Conservation (phyloP, 2,113 vertebrate genomes). For the Crotalus viridis region DNA sequence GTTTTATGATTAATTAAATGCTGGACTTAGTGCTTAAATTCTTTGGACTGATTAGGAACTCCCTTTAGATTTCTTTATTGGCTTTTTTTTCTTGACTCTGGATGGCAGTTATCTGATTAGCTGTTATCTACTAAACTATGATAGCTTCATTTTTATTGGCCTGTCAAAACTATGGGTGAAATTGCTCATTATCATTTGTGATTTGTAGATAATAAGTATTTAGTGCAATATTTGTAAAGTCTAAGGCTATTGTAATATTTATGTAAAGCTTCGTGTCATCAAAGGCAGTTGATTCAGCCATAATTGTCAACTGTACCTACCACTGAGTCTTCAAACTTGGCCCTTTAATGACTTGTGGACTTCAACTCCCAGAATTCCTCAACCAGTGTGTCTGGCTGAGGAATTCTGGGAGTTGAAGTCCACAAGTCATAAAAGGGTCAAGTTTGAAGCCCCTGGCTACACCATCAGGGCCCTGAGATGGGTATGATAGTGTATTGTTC, state of each 20-base stretch:
- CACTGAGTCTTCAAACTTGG: neutral
- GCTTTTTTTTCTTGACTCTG: slow-evolving; percentile 60
- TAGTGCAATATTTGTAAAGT: neutral
- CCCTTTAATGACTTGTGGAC: too few species aligned
- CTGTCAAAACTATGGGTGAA: slow-evolving; percentile 59
- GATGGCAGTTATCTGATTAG: slow-evolving; percentile 55
- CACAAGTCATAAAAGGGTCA: too few species aligned
- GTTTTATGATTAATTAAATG: slow-evolving; percentile 52
- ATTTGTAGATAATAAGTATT: slow-evolving; percentile 55
- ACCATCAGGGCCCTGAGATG: neutral
- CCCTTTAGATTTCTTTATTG: slow-evolving; percentile 57
- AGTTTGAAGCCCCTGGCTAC: too few species aligned
- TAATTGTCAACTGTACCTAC: neutral
- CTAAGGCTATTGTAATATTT: neutral
- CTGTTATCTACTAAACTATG: slow-evolving; percentile 60
- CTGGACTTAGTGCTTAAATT: slow-evolving; percentile 55
- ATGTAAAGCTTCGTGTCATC: neutral
- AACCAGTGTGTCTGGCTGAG: too few species aligned
- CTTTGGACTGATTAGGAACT: slow-evolving; percentile 54
- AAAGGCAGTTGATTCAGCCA: neutral
- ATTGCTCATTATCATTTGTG: slow-evolving; percentile 60
- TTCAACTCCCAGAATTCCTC: too few species aligned
- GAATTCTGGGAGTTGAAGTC: too few species aligned
- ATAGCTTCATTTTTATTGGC: slow-evolving; percentile 56
- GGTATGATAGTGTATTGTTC: neutral